Evolutionary conservation across 2,113 vertebrate species (phyloP).

Genomic region (Syngnathoides biaculeatus): DNA sequence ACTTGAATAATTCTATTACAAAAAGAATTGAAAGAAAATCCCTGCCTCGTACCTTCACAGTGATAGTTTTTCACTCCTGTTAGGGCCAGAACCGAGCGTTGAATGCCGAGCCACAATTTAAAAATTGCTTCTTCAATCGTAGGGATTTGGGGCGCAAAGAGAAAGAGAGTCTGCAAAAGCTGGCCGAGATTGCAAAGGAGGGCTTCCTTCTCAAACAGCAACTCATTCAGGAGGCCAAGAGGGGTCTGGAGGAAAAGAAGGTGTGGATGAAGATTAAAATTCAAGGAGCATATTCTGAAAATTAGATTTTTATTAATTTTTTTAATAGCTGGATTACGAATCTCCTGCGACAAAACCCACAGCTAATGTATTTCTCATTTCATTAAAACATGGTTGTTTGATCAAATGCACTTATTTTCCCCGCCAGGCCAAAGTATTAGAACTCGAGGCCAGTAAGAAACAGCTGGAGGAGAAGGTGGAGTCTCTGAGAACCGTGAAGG

Average conservation of each 20-base stretch:
- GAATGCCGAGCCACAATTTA: not conserved
- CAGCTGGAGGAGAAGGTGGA: constrained; percentile 79
- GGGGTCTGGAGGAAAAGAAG: constrained; percentile 82
- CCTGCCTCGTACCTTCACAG: no score
- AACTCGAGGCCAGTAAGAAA: constrained; percentile 74
- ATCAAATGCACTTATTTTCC: not conserved
- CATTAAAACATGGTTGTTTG: not conserved
- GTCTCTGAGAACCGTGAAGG: constrained; percentile 74
- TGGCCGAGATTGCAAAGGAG: constrained; percentile 83
- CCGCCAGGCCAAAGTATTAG: constrained; percentile 74
- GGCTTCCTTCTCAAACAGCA: constrained; percentile 83
- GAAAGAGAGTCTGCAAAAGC: constrained; percentile 77
- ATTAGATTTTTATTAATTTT: no score
- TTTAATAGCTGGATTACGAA: not conserved
- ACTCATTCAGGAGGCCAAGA: constrained; percentile 85
- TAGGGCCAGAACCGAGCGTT: no score
- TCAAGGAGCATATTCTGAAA: not conserved
- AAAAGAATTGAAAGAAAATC: no score
- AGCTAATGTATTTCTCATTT: not conserved
- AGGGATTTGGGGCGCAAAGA: constrained; percentile 86
- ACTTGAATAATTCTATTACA: no score
- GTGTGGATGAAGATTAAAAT: constrained; percentile 48
- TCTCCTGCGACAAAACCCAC: not conserved
- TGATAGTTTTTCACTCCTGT: no score
- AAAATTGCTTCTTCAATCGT: constrained; percentile 5